Evolutionary conservation across 2,888 invertebrate genomes (phyloP), one percentile per base, ranked within the genome.

Genomic region (Harpalus rufipes): DNA sequence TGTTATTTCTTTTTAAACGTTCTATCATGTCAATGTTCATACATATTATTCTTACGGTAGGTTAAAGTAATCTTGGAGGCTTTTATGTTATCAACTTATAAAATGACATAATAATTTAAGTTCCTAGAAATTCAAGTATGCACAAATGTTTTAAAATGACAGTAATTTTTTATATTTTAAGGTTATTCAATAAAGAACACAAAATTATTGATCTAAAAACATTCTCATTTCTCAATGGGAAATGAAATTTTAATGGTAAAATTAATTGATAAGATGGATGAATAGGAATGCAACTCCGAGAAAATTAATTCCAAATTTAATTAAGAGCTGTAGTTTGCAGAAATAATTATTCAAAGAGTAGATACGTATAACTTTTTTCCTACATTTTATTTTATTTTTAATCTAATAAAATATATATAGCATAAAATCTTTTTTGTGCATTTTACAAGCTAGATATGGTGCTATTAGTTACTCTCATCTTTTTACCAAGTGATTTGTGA

Each of bases 291-390:
- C 39, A 68, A 39, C 39, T 68, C 39, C 14, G 25, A 32, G 25
- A 68, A 68, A 68, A 68, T 68, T 68, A 68, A 68, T 68, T 68
- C 39, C 21, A 39, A n/a, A 68, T 68, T 68, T 68, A 68, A 68
- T 68, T 68, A 68, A 39, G 41, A 68, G 32, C 5, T 21, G 12
- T 61, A 63, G 63, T 21, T 25, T 51, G 44, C 44, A 8, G 12
- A 59, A 14, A 16, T 16, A 68, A 68, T 68, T 68, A 68, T 68
- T 68, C 68, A 68, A 32, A 25, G 32, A 68, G 68, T 39, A 68
- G 44, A 12, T 51, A 51, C 44, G 3, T 32, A 51, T 10, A 12
- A 8, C 4, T 51, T 51, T 12, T 10, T 51, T 51, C 44, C 44
- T 12, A n/a, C n/a, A n/a, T n/a, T n/a, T n/a, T n/a, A n/a, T n/a